phyloP scores from a whole-genome alignment of 2,888 invertebrate species.

The Drosophila recens region DNA sequence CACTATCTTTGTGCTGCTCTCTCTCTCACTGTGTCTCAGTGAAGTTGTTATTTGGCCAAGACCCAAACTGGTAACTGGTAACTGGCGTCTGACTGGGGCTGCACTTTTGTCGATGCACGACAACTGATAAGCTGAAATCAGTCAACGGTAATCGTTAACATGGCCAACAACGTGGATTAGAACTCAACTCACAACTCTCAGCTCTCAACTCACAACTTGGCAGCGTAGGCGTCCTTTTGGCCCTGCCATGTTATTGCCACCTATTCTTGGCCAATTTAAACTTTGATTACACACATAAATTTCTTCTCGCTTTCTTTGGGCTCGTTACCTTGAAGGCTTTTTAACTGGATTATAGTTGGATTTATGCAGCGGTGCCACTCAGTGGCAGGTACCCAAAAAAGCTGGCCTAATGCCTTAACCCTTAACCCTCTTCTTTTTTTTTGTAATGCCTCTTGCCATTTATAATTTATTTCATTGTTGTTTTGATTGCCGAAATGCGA shows the following conservation, averaged over 20 bases:
- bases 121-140: slow-evolving; percentile 79
- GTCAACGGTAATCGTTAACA: slow-evolving; percentile 77
- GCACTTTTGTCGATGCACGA: slow-evolving; percentile 79
- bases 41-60: slow-evolving; percentile 22
- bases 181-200: too few relatives aligned
- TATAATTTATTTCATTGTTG: slow-evolving; percentile 69
- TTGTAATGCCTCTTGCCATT: slow-evolving; percentile 47
- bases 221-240: slow-evolving; percentile 6
- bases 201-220: slow-evolving; percentile 35
- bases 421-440: not conserved
- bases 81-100: slow-evolving; percentile 51
- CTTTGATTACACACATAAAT: slow-evolving; percentile 60
- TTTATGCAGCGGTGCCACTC: slow-evolving; percentile 65
- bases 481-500: slow-evolving; percentile 74
- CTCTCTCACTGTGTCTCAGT: not conserved
- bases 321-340: slow-evolving; percentile 72
- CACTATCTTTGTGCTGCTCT: too few relatives aligned
- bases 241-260: slow-evolving; percentile 13
- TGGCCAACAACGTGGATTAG: slow-evolving; percentile 66
- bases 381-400: slow-evolving; percentile 37
- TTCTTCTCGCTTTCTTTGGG: slow-evolving; percentile 21
- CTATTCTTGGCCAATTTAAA: slow-evolving; percentile 67
- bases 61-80: slow-evolving; percentile 19
- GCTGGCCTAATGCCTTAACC: slow-evolving; percentile 18
- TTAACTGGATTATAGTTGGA: slow-evolving; percentile 78